phyloP scores from a whole-genome alignment of 2,113 vertebrate genomes.

The Periophthalmus modestus region DNA sequence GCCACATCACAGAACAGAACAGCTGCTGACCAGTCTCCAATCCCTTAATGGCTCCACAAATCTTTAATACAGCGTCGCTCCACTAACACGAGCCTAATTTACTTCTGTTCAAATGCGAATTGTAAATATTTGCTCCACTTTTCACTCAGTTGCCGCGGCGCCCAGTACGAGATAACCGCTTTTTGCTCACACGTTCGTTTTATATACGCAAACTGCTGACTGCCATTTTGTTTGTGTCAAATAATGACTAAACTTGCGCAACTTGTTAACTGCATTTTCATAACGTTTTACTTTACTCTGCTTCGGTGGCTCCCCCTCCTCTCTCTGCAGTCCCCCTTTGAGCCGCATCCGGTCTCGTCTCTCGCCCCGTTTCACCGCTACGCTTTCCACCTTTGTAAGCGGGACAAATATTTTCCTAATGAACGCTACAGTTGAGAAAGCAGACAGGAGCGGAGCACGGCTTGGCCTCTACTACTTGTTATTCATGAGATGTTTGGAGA shows the following conservation, averaged over 20 bases:
- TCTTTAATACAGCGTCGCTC: background rate
- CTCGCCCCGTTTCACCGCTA: constrained; percentile 25
- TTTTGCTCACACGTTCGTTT: constrained; percentile 40
- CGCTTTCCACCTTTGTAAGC: constrained; percentile 54
- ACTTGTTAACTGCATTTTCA: constrained; percentile 38
- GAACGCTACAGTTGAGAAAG: constrained; percentile 82
- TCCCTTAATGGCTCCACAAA: constrained; percentile 16
- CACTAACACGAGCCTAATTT: constrained; percentile 31
- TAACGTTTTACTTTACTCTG: constrained; percentile 22
- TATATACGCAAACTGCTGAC: constrained; percentile 59
- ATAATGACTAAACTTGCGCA: constrained; percentile 37
- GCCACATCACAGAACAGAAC: constrained; percentile 1
- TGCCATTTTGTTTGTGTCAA: constrained; percentile 47
- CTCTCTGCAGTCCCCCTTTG: background rate
- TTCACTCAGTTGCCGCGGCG: constrained; percentile 20
- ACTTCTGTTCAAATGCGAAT: constrained; percentile 22
- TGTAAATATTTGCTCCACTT: constrained; percentile 37
- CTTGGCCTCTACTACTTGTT: constrained; percentile 90
- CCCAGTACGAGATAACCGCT: constrained; percentile 44
- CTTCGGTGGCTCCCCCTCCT: constrained; percentile 29
- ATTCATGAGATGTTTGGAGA: constrained; percentile 80
- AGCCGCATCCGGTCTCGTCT: constrained; percentile 7
- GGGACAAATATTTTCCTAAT: constrained; percentile 96
- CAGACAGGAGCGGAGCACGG: constrained; percentile 89
- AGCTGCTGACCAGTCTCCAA: constrained; percentile 33